These are phyloP conservation scores for Druon quercuslanigerum DNA, from an alignment of 1,140 invertebrate species.

Conservation along the genomic window DNA sequence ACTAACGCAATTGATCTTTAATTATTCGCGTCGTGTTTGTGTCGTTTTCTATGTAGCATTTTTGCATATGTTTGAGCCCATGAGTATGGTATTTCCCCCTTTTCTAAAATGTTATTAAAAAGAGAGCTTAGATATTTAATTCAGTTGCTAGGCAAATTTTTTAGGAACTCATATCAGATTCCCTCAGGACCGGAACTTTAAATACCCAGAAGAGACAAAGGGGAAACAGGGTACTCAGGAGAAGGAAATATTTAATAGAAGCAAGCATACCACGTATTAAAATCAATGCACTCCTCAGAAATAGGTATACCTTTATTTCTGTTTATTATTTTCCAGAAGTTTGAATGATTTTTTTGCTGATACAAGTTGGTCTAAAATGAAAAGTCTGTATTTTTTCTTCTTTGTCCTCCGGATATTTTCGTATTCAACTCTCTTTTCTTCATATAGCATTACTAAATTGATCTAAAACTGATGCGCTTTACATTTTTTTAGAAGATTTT, in stretches of 20 bases:
- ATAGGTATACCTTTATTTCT: background rate
- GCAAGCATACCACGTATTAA: background rate
- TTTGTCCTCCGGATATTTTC: background rate
- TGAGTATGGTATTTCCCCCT: too few relatives aligned
- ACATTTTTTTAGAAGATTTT: too few relatives aligned
- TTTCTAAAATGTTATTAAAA: too few relatives aligned
- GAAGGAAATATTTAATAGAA: background rate
- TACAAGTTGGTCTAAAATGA: background rate
- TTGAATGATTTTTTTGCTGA: background rate
- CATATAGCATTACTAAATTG: too few relatives aligned
- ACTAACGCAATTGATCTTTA: too few relatives aligned
- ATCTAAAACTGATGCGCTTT: too few relatives aligned
- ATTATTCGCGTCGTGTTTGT: too few relatives aligned
- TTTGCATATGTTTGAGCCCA: too few relatives aligned
- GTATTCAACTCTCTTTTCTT: too few relatives aligned
- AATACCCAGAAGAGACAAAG: background rate
- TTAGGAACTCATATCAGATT: background rate
- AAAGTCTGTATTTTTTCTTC: background rate
- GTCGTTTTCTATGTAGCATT: too few relatives aligned
- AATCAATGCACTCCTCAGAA: background rate
- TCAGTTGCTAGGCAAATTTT: too few relatives aligned
- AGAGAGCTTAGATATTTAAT: background rate
- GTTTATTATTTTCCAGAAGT: slow-evolving; percentile 6
- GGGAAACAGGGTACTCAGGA: background rate
- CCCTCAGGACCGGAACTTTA: background rate